A percentile compares a stretch with the other conserved stretches of the same genome.
Evolutionary conservation across 2,888 invertebrate species (phyloP).

Genomic region (Dryomyza anilis): DNA sequence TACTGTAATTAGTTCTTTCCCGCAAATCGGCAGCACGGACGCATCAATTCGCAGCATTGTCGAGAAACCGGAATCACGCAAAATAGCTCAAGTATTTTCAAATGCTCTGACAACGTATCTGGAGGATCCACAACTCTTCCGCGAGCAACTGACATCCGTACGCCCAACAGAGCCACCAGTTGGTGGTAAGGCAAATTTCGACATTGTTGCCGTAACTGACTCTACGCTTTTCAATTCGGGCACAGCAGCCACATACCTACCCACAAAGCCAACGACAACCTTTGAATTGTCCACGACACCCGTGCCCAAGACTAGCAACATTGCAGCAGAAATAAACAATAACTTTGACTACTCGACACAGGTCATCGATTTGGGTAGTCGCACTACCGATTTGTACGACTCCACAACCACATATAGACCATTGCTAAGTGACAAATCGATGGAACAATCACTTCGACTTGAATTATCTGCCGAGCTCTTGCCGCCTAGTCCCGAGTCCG

Average conservation of each 20-base stretch:
- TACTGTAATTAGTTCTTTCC: constrained; percentile 39
- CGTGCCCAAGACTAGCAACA: constrained; percentile 69
- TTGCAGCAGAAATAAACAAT: constrained; percentile 61
- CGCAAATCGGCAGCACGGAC: constrained; percentile 66
- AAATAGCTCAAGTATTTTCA: constrained; percentile 83
- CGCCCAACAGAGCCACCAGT: constrained; percentile 75
- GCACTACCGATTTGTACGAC: constrained; percentile 56
- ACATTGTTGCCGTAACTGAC: constrained; percentile 39
- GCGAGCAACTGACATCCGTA: constrained; percentile 75
- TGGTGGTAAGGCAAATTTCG: constrained; percentile 50
- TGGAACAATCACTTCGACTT: constrained; percentile 36
- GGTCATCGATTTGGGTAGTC: constrained; percentile 42
- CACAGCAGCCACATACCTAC: constrained; percentile 54
- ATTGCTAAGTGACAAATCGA: constrained; percentile 54
- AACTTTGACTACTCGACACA: constrained; percentile 49
- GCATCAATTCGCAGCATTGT: constrained; percentile 65
- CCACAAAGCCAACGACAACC: constrained; percentile 46
- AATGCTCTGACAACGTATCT: constrained; percentile 81
- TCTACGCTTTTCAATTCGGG: constrained; percentile 45
- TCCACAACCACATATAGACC: constrained; percentile 63
- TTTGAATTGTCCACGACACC: constrained; percentile 55
- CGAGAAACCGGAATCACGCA: constrained; percentile 70
- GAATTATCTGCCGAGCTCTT: constrained; percentile 58
- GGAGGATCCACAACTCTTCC: constrained; percentile 81
- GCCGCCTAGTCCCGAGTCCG: constrained; percentile 61